These are phyloP conservation scores for Aplidium turbinatum DNA, from an alignment of 23 tunicate genomes.

Conservation along the genomic window DNA sequence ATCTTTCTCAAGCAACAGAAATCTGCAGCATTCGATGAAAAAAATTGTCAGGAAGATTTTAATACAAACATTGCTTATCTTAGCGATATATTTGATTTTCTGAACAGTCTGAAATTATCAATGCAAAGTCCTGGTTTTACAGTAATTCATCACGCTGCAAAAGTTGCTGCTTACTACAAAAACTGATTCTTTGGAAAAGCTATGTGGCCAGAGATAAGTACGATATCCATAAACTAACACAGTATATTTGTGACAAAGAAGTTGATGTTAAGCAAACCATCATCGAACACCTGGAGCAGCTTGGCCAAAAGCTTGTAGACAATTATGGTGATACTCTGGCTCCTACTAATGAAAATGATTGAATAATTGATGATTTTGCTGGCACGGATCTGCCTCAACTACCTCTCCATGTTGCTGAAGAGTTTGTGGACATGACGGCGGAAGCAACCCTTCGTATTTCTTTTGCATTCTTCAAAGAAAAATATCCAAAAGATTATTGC, in stretches of 20 bases:
- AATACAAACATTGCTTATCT: conserved; percentile 32
- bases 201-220: conserved; percentile 22
- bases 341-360: conserved; percentile 37
- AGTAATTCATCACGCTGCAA: conserved; percentile 26
- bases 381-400: conserved; percentile 48
- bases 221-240: conserved; percentile 29
- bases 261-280: conserved; percentile 35
- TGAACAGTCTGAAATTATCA: conserved; percentile 32
- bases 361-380: conserved; percentile 37
- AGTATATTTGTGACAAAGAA: conserved; percentile 27
- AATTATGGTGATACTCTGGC: conserved; percentile 28
- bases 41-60: conserved; percentile 31
- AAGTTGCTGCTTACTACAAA: conserved; percentile 51
- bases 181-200: conserved; percentile 36
- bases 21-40: conserved; percentile 22
- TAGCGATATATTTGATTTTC: conserved; percentile 35
- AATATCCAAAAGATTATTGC: conserved; percentile 47
- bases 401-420: conserved; percentile 33
- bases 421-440: conserved; percentile 34
- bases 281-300: conserved; percentile 45
- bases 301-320: conserved; percentile 46
- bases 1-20: conserved; percentile 32
- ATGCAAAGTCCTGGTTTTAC: conserved; percentile 45
- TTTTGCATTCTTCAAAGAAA: conserved; percentile 44
- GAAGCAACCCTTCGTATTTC: conserved; percentile 34